Base-by-base conservation (phyloP, 2,888 invertebrate species). In the Diachrysia chrysitis region DNA sequence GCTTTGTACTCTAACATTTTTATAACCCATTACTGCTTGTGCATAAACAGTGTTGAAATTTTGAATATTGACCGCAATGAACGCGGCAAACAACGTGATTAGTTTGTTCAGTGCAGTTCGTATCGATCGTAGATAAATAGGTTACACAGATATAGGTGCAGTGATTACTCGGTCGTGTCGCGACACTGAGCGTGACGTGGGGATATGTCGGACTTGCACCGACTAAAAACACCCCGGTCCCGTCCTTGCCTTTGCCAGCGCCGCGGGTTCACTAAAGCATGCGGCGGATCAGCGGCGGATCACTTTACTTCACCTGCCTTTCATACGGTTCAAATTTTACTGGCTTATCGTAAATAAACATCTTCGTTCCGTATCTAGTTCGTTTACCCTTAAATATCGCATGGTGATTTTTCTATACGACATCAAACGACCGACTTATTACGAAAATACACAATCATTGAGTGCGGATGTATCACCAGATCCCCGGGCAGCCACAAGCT, bases 81-180 rank as follows among this genome's bases (percentile, higher is more conserved):
- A 56, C 55, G n/a, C 61, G 62, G 23, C 67, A 57, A 73, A 76
- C 58, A 53, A 69, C 29, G 78, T 77, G 70, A 77, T 84, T 84
- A 74, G 63, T 75, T 75, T 76, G 67, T 74, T 66, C 61, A 61
- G 65, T 73, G 68, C 70, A 74, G 53, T 67, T 76, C 76, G 79
- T 85, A 77, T 82, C 74, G 78, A 79, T 79, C 71, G 78, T 73
- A 80, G 81, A 84, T 84, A 90, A 89, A 87, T 89, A 85, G 89
- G 86, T 89, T 91, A 90, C 83, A 87, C 83, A 87, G 90, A 90
- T 85, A 89, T 88, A 85, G 82, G 84, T 82, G 84, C 85, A 86
- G 80, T 77, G 76, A 87, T 85, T 86, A 83, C 80, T 81, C 77
- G 76, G 76, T 78, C 81, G 76, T 83, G 78, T 81, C 75, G 68